Conservation (phyloP, 2,888 invertebrate genomes). For the Caenorhabditis sinica region DNA sequence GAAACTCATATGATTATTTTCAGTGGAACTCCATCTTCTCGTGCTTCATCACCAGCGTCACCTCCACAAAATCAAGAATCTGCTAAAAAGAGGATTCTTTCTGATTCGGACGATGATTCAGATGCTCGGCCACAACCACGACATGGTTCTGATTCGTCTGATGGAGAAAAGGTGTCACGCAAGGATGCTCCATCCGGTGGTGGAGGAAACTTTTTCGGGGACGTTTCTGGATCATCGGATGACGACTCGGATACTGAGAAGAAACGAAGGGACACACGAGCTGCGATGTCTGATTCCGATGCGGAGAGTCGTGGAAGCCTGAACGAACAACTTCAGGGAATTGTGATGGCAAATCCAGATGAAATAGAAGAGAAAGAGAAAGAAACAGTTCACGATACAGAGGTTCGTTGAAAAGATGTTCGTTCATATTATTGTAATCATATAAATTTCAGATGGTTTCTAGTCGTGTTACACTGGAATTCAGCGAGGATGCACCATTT, state of each 20-base stretch:
- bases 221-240: conserved; percentile 60
- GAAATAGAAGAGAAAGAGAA: conserved; percentile 67
- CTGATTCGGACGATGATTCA: conserved; percentile 46
- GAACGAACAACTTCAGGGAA: conserved; percentile 61
- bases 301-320: conserved; percentile 58
- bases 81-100: conserved; percentile 22
- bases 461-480: conserved; percentile 33
- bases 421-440: background rate
- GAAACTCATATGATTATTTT: background rate
- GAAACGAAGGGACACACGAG: conserved; percentile 12
- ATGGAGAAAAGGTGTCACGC: background rate
- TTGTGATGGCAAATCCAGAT: conserved; percentile 68
- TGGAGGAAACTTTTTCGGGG: conserved; percentile 67
- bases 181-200: background rate
- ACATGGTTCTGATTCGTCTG: conserved; percentile 15
- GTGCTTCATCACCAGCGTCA: conserved; percentile 31
- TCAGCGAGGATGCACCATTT: conserved; percentile 46
- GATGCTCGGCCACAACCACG: conserved; percentile 21
- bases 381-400: conserved; percentile 49
- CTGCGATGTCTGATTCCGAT: conserved; percentile 52
- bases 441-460: conserved; percentile 16
- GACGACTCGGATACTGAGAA: conserved; percentile 43
- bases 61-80: conserved; percentile 13
- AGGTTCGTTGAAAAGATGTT: conserved; percentile 23
- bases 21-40: conserved; percentile 47